Conservation (phyloP, 2,888 invertebrate species). For the Amphipoea oculea region DNA sequence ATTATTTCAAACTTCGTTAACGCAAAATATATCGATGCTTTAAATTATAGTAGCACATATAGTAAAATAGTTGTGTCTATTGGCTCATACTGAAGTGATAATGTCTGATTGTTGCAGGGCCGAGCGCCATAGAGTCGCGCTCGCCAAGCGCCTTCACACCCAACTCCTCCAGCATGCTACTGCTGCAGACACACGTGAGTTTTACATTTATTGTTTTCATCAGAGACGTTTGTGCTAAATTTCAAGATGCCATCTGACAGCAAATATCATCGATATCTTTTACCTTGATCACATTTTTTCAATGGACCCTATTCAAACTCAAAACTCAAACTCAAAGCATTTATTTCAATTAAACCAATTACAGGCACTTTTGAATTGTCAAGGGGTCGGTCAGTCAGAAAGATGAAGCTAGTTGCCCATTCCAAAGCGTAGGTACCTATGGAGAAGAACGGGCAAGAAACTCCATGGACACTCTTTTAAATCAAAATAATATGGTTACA, state of each 20-base stretch:
- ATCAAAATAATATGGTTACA: too few species aligned
- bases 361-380: too few species aligned
- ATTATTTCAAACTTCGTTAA: constrained; percentile 19
- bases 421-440: too few species aligned
- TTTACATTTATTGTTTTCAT: constrained; percentile 16
- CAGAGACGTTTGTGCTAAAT: background rate
- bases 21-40: constrained; percentile 12
- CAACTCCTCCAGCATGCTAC: constrained; percentile 96
- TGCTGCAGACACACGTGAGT: constrained; percentile 97
- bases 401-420: too few species aligned
- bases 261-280: background rate
- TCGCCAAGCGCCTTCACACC: constrained; percentile 90
- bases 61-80: constrained; percentile 19
- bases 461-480: too few species aligned
- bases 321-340: too few species aligned
- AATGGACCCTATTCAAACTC: constrained; percentile 19
- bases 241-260: background rate
- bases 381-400: too few species aligned
- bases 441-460: too few species aligned
- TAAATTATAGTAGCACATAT: background rate
- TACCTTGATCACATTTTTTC: background rate
- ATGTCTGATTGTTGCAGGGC: constrained; percentile 87
- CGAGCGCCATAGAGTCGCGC: constrained; percentile 90
- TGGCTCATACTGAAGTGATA: constrained; percentile 59
- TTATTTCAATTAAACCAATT: too few species aligned